Percentiles rank a stretch among this genome's conserved stretches.
phyloP scores from a whole-genome alignment of 2,113 vertebrate species.

The Gyps fulvus region DNA sequence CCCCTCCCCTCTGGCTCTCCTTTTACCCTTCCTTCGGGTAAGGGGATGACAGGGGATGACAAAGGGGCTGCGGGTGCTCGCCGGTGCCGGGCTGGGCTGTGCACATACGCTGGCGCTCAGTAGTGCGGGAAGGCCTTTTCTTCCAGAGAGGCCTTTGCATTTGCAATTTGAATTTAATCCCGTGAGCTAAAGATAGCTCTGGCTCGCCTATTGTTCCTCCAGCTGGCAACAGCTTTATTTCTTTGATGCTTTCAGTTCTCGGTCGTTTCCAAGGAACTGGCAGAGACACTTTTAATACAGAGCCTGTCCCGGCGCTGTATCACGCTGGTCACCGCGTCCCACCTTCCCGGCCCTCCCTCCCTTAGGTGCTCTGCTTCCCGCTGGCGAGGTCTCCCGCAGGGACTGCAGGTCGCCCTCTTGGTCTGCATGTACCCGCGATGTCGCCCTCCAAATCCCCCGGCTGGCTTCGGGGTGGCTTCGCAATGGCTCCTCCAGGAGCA shows the following conservation, averaged over 20 bases:
- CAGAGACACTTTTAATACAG: background rate
- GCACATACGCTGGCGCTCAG: background rate
- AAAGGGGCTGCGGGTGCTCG: background rate
- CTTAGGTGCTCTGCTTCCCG: background rate
- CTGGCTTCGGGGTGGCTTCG: background rate
- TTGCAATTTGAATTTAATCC: constrained; percentile 62
- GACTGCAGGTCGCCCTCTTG: background rate
- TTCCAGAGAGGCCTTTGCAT: constrained; percentile 34
- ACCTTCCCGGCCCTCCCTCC: background rate
- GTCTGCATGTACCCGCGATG: rapidly evolving
- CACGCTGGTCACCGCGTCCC: rapidly evolving
- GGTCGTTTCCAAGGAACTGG: constrained; percentile 18
- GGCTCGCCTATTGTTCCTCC: constrained; percentile 51
- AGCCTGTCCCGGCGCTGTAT: background rate
- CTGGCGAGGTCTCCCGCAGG: background rate
- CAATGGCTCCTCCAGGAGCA: background rate
- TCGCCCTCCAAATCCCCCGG: rapidly evolving
- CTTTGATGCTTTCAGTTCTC: constrained; percentile 24
- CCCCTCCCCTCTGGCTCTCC: background rate
- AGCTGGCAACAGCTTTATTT: constrained; percentile 62
- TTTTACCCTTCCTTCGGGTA: background rate
- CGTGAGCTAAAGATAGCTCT: constrained; percentile 53
- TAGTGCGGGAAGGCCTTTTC: background rate
- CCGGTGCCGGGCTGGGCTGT: background rate
- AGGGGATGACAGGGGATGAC: background rate